These are phyloP conservation scores for Paracentrotus lividus DNA, from an alignment of 53 echinoderm and acorn worm genomes.

Conservation along the genomic window DNA sequence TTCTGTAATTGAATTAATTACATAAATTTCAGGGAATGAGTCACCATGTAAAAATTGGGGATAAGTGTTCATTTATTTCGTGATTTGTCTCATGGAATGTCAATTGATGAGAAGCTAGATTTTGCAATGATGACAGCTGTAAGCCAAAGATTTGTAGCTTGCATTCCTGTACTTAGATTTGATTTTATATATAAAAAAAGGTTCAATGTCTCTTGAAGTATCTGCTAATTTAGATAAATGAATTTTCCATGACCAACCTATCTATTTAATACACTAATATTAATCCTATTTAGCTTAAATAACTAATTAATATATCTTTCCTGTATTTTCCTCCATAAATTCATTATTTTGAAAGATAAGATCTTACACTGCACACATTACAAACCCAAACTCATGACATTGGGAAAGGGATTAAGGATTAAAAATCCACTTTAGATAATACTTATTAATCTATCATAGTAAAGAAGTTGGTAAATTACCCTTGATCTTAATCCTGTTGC, in stretches of 20 bases:
- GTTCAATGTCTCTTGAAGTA: not conserved
- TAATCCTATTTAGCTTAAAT: not conserved
- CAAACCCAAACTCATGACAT: not conserved
- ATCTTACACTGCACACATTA: not conserved
- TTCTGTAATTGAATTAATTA: constrained; percentile 65
- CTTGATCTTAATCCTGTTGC: constrained; percentile 7
- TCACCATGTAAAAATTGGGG: constrained; percentile 34
- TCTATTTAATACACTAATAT: not conserved
- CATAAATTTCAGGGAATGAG: constrained; percentile 41
- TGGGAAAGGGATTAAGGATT: not conserved
- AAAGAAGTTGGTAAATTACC: not conserved
- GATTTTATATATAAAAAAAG: not conserved
- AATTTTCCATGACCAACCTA: not conserved
- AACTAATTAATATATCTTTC: not conserved
- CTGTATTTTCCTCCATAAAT: not conserved
- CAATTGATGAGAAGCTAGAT: constrained; percentile 36
- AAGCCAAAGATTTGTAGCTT: constrained; percentile 33
- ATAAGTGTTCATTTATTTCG: constrained; percentile 37
- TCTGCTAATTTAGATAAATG: constrained; percentile 16
- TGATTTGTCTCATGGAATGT: constrained; percentile 28
- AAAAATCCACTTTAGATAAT: not conserved
- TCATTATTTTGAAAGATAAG: not conserved
- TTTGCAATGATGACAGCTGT: constrained; percentile 17
- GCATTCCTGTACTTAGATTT: constrained; percentile 15
- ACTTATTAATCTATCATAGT: not conserved